Conservation (phyloP, 1,140 invertebrate genomes). For the Babylonia areolata region DNA sequence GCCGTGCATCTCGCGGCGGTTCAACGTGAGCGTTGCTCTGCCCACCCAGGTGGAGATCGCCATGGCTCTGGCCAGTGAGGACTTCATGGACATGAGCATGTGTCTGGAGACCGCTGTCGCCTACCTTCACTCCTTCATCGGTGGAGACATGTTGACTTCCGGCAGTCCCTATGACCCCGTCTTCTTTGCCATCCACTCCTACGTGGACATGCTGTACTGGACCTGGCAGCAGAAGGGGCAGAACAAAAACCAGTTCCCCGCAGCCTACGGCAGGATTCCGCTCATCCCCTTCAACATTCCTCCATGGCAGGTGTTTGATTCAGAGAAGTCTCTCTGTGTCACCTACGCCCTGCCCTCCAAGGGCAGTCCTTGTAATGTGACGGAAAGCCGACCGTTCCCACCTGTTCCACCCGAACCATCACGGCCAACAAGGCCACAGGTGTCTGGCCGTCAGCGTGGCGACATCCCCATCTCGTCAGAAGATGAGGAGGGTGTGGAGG, state of each 20-base stretch:
- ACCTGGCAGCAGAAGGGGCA: conserved; percentile 67
- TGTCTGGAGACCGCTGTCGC: conserved; percentile 63
- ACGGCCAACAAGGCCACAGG: neutral
- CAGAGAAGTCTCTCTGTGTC: conserved; percentile 63
- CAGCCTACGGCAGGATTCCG: conserved; percentile 67
- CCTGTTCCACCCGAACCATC: neutral
- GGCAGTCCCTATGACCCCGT: conserved; percentile 70
- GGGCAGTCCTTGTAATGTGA: conserved; percentile 55
- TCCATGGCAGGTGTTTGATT: conserved; percentile 65
- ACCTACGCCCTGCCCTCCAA: conserved; percentile 54
- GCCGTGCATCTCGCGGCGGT: conserved; percentile 68
- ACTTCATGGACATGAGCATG: conserved; percentile 69
- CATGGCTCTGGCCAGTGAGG: conserved; percentile 64
- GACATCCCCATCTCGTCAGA: conserved; percentile 44
- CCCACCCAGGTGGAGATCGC: conserved; percentile 66
- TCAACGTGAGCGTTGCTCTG: conserved; percentile 67
- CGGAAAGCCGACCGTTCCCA: conserved; percentile 21
- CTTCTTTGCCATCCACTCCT: conserved; percentile 69
- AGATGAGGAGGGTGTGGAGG: conserved; percentile 36
- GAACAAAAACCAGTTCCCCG: conserved; percentile 70
- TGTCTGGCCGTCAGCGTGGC: conserved; percentile 40
- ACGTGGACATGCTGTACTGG: conserved; percentile 71
- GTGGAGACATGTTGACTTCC: conserved; percentile 70
- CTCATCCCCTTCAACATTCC: conserved; percentile 72
- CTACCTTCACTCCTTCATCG: conserved; percentile 70